Evolutionary conservation across 2,888 invertebrate species (phyloP), one percentile per base, ranked within the genome.

Genomic region (Patella caerulea): DNA sequence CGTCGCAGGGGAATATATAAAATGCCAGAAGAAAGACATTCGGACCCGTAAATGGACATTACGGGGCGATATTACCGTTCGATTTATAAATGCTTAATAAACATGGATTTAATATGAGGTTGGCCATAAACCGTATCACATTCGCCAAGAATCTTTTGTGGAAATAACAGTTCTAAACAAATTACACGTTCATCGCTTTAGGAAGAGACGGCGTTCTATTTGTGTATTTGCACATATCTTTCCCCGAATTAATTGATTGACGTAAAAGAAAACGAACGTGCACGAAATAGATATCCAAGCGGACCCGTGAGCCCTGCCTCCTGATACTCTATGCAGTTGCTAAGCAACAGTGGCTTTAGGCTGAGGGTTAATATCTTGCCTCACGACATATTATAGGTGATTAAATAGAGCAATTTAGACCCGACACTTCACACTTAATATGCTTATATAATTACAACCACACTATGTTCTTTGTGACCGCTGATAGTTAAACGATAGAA

Each of bases 321-420:
- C 19, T 65, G 65, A 65, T 24, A 65, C 24, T 65, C 19, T 65
- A 65, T 65, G 65, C 65, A 65, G 65, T 65, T 65, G 65, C 65
- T 65, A 24, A 65, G 65, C 65, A 65, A 65, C 65, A 24, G 24
- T 65, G 24, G 65, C 65, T 65, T 9, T 65, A 65, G 65, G 65
- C 65, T 65, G 19, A 65, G 65, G 65, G 65, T 65, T 65, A 65
- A 65, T 65, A 65, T 65, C 65, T 65, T 65, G 65, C 65, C 65
- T 65, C 65, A 65, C 65, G 65, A 65, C 65, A 65, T 24, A 65
- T 65, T 65, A 65, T 65, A 65, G 65, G 65, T 65, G 65, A 65
- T 65, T 65, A 65, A 65, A 65, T 65, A 24, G 65, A 65, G 65
- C 65, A 65, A 65, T 65, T 65, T 65, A 65, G 45, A 65, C 65